phyloP scores from a whole-genome alignment of 92 coral and sea anemone species.

The Metridium senile region DNA sequence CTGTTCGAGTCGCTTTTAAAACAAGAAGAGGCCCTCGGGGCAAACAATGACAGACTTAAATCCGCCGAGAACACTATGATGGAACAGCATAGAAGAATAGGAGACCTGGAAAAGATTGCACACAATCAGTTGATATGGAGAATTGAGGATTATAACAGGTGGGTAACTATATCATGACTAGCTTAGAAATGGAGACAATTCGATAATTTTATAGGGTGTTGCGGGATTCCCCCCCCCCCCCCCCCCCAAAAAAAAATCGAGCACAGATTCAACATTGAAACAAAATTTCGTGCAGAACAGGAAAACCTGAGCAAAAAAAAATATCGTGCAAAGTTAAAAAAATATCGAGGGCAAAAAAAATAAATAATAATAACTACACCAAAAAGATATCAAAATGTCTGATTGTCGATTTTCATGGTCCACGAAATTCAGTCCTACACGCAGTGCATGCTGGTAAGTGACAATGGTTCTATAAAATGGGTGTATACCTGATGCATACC shows the following conservation, averaged over 20 bases:
- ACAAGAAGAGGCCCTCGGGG: constrained; percentile 38
- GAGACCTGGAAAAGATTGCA: constrained; percentile 70
- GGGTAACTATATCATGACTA: neutral
- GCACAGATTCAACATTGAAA: neutral
- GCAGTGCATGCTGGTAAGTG: no score
- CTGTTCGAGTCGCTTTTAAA: constrained; percentile 45
- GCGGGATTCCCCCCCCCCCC: no score
- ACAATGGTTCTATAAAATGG: no score
- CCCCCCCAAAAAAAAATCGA: no score
- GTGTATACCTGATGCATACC: no score
- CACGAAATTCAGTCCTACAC: no score
- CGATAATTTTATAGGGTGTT: no score
- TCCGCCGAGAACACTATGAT: constrained; percentile 41
- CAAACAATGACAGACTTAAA: constrained; percentile 22
- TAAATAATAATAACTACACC: no score
- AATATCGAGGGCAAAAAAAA: neutral
- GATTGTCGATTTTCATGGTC: no score
- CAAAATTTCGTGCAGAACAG: neutral
- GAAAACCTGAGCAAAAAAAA: neutral
- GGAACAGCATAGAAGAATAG: constrained; percentile 51
- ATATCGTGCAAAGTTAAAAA: neutral
- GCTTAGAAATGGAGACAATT: no score
- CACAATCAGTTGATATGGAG: constrained; percentile 79
- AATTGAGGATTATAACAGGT: constrained; percentile 66
- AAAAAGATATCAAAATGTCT: no score